Conservation (phyloP, 2,113 vertebrate species). For the Ivindomyrus marchei region DNA sequence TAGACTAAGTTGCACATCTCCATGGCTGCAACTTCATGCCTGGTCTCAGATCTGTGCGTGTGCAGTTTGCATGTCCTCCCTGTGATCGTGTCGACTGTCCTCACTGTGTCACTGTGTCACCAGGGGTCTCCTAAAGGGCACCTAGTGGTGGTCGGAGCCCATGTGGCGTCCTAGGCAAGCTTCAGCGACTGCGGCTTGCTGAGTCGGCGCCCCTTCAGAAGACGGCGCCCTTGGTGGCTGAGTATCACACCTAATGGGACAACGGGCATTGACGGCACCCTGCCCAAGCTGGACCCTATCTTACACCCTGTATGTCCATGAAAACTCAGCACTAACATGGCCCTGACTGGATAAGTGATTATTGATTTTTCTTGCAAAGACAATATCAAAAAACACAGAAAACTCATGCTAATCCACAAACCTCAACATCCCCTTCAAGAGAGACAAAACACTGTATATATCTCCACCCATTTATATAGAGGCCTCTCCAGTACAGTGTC, state of each 20-base stretch:
- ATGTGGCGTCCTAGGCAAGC: neutral
- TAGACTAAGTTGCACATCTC: neutral
- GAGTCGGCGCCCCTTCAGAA: neutral
- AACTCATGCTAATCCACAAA: too few relatives aligned
- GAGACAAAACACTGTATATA: too few relatives aligned
- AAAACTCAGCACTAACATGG: neutral
- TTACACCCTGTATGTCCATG: neutral
- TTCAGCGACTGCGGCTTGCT: neutral
- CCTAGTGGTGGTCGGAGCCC: neutral
- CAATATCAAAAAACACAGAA: too few relatives aligned
- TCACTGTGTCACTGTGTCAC: neutral
- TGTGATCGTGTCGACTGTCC: neutral
- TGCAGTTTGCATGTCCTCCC: neutral
- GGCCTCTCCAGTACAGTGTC: neutral
- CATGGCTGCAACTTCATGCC: neutral
- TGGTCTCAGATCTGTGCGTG: neutral
- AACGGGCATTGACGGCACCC: neutral
- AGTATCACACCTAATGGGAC: neutral
- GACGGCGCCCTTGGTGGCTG: neutral
- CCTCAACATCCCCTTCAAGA: too few relatives aligned
- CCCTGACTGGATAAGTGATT: too few relatives aligned
- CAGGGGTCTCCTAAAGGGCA: neutral
- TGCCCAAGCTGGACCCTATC: neutral
- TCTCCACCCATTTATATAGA: too few relatives aligned
- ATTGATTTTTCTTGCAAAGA: too few relatives aligned